Conservation (phyloP, 2,797 vertebrate species). For the Acipenser ruthenus region DNA sequence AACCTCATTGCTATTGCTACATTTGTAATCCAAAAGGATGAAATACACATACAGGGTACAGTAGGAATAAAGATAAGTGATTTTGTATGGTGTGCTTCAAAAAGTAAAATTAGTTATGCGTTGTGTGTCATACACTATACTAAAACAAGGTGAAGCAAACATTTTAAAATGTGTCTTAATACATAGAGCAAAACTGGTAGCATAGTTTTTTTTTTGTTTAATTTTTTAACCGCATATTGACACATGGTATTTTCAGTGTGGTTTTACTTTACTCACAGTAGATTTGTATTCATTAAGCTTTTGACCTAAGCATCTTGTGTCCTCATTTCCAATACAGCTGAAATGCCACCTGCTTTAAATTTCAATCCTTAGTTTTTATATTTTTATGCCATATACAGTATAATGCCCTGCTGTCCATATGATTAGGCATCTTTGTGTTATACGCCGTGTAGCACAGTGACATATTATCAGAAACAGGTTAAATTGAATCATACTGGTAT, state of each 20-base stretch:
- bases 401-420: constrained; percentile 10
- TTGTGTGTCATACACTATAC: no score
- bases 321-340: constrained; percentile 3
- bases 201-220: not conserved
- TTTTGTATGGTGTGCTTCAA: no score
- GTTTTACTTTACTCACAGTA: constrained; percentile 4
- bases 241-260: not conserved
- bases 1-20: no score
- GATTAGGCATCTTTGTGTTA: not conserved
- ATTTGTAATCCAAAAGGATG: no score
- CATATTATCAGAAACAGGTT: no score
- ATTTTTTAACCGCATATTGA: not conserved
- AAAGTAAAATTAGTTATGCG: no score
- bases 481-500: no score
- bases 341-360: constrained; percentile 15
- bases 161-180: no score
- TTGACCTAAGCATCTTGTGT: constrained; percentile 6
- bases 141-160: no score
- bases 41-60: no score
- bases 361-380: constrained; percentile 7
- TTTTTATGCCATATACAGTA: constrained; percentile 18
- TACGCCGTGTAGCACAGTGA: no score
- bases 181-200: not conserved
- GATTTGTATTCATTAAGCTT: constrained; percentile 8
- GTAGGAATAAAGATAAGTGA: no score